These are phyloP conservation scores for Axis porcinus DNA, from an alignment of 2,113 vertebrate species.

Conservation along the genomic window DNA sequence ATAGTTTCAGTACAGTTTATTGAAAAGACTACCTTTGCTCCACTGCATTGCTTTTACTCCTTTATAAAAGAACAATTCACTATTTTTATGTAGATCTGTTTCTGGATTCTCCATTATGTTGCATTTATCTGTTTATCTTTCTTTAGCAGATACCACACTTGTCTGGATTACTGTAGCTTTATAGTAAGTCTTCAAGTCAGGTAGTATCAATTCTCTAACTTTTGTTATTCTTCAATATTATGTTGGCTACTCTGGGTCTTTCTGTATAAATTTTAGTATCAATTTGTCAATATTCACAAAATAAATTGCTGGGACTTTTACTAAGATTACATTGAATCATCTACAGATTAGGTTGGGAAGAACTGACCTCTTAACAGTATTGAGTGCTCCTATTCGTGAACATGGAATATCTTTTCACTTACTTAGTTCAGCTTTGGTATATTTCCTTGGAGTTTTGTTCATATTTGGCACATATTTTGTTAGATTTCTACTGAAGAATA, in stretches of 20 bases:
- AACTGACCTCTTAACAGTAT: neutral
- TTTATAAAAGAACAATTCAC: neutral
- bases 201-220: neutral
- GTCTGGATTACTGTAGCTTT: neutral
- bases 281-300: neutral
- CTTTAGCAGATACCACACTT: neutral
- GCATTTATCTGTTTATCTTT: neutral
- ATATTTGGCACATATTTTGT: neutral
- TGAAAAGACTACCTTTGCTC: neutral
- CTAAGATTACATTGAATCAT: neutral
- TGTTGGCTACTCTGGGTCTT: neutral
- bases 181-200: neutral
- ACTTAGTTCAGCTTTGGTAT: neutral
- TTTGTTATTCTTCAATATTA: neutral
- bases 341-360: neutral
- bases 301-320: neutral
- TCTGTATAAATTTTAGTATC: neutral
- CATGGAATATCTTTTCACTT: neutral
- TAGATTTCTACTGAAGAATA: neutral
- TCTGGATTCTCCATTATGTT: neutral
- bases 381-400: neutral
- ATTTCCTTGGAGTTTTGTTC: neutral
- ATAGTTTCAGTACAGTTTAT: neutral
- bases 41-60: neutral
- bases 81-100: neutral